Percentiles rank a stretch among this genome's conserved stretches.
Evolutionary conservation across 2,797 vertebrate genomes (phyloP).

Genomic region (Distichodus sexfasciatus): DNA sequence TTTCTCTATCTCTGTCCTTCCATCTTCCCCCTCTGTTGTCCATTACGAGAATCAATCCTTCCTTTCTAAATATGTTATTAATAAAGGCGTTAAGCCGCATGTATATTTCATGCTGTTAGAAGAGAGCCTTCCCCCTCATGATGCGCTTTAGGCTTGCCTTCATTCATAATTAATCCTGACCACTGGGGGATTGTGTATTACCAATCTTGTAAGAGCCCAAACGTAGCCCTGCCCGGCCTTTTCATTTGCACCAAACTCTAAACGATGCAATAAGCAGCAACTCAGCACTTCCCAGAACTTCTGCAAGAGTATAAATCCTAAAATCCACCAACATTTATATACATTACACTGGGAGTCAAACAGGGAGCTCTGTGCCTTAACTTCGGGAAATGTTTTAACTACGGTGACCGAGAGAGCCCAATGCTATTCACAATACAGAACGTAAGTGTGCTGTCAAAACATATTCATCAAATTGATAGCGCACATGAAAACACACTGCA

Average conservation of each 20-base stretch:
- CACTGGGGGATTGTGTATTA: slow-evolving; percentile 69
- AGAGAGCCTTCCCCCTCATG: slow-evolving; percentile 61
- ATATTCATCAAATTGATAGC: too few species aligned
- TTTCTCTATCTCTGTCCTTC: too few species aligned
- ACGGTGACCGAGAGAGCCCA: too few species aligned
- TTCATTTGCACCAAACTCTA: slow-evolving; percentile 23
- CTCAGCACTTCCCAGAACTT: neutral
- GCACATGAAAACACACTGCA: too few species aligned
- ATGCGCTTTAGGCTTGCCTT: slow-evolving; percentile 66
- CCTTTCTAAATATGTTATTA: slow-evolving; percentile 74
- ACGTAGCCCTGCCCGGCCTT: slow-evolving; percentile 40
- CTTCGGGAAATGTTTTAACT: too few species aligned
- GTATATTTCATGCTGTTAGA: slow-evolving; percentile 74
- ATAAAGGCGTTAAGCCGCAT: slow-evolving; percentile 72
- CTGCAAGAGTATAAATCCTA: too few species aligned
- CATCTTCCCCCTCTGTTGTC: slow-evolving; percentile 29
- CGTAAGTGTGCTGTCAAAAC: too few species aligned
- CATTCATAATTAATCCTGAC: slow-evolving; percentile 77
- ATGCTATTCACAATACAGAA: too few species aligned
- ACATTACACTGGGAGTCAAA: too few species aligned
- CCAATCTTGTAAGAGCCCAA: slow-evolving; percentile 60
- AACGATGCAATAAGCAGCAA: neutral
- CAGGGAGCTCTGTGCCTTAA: too few species aligned
- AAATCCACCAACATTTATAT: too few species aligned
- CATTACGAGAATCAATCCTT: slow-evolving; percentile 68